phyloP scores from a whole-genome alignment of 2,888 invertebrate genomes.

The Eremobia ochroleuca region DNA sequence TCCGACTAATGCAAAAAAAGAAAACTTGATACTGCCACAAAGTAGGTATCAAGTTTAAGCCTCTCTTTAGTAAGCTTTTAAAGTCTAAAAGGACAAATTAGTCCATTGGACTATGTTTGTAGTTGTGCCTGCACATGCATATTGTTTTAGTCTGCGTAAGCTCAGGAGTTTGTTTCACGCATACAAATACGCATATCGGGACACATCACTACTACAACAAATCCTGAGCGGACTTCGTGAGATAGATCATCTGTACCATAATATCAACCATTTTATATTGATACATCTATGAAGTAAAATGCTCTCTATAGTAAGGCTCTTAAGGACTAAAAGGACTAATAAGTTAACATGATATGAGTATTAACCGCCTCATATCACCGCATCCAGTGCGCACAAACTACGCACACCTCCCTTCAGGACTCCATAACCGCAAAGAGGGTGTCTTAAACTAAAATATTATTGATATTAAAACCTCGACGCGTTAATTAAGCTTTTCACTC shows the following conservation, averaged over 20 bases:
- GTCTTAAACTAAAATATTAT: conserved; percentile 89
- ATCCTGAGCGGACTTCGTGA: too few species aligned
- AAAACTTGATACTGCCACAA: not conserved
- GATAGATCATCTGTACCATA: too few species aligned
- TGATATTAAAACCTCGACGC: conserved; percentile 86
- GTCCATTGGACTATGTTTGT: too few species aligned
- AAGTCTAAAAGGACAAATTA: too few species aligned
- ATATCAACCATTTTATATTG: too few species aligned
- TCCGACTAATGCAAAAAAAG: not conserved
- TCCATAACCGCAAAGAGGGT: conserved; percentile 79
- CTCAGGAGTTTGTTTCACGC: too few species aligned
- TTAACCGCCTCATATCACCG: too few species aligned
- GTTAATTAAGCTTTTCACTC: conserved; percentile 89
- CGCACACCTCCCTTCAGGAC: conserved; percentile 59
- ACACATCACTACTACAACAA: too few species aligned
- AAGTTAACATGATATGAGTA: not conserved
- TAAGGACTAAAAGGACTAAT: not conserved
- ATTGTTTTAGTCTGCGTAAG: too few species aligned
- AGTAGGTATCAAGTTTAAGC: not conserved
- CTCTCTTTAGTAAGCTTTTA: too few species aligned
- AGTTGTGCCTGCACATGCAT: too few species aligned
- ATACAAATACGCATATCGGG: too few species aligned
- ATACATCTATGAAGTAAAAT: not conserved
- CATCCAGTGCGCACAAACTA: conserved; percentile 58
- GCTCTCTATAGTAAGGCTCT: not conserved